Conservation (phyloP, 2,888 invertebrate genomes). For the Diarsia mendica region DNA sequence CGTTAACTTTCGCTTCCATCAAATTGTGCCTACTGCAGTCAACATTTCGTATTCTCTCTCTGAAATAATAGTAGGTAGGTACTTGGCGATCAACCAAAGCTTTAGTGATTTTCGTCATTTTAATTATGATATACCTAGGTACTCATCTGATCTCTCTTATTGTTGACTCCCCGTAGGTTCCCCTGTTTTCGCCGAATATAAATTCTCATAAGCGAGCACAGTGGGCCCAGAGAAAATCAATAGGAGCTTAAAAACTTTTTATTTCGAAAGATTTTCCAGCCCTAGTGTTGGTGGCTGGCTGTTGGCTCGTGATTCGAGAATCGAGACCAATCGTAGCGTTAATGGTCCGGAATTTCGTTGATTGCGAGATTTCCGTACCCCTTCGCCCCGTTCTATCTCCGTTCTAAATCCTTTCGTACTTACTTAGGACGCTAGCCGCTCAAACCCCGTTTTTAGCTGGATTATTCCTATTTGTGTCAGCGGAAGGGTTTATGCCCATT, state of each 20-base stretch:
- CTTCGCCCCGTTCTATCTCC: conserved; percentile 66
- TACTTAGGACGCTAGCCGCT: conserved; percentile 49
- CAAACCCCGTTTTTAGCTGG: conserved; percentile 59
- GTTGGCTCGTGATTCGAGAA: conserved; percentile 38
- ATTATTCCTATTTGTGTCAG: conserved; percentile 64
- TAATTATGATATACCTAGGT: neutral
- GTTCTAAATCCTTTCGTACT: conserved; percentile 66
- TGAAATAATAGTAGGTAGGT: neutral
- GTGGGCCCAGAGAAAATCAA: conserved; percentile 1
- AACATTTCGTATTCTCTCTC: neutral
- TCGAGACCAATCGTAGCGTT: conserved; percentile 53
- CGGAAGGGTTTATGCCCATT: conserved; percentile 58
- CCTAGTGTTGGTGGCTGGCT: conserved; percentile 11
- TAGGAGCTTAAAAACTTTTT: neutral
- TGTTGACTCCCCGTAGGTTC: neutral
- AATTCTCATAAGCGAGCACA: neutral
- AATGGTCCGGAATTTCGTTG: conserved; percentile 74
- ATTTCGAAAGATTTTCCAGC: conserved; percentile 5
- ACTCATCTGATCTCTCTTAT: too few relatives aligned
- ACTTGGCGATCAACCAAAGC: conserved; percentile 9
- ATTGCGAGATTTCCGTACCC: conserved; percentile 75
- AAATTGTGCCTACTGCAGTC: conserved; percentile 7
- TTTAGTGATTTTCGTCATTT: conserved; percentile 19
- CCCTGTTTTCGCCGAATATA: neutral
- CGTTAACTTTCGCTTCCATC: conserved; percentile 14